A percentile compares a stretch with the other conserved stretches of the same genome.
phyloP scores from a whole-genome alignment of 2,113 vertebrate species.

The Trochalopteron elliotii region DNA sequence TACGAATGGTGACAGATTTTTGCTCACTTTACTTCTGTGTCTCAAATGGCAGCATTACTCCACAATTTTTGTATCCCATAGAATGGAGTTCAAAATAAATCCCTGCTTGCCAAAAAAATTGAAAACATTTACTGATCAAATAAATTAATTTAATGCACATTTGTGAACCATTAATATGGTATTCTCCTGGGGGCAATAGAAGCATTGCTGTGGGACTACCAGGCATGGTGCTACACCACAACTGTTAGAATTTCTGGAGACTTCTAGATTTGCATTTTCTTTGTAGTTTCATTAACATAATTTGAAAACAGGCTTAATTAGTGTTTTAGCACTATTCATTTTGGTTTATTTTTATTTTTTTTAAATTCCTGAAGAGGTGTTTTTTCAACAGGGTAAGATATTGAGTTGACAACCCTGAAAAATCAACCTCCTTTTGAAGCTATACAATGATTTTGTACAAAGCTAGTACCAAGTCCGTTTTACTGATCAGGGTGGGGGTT shows the following conservation, averaged over 20 bases:
- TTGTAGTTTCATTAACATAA: constrained; percentile 72
- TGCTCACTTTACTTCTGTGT: constrained; percentile 1
- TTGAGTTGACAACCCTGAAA: background rate
- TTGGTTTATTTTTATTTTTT: constrained; percentile 21
- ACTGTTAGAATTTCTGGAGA: constrained; percentile 62
- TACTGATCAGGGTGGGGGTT: background rate
- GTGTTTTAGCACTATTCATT: constrained; percentile 41
- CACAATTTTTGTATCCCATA: background rate
- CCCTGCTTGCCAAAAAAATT: background rate
- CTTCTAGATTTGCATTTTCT: constrained; percentile 69
- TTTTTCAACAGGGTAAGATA: background rate
- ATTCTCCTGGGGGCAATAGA: background rate
- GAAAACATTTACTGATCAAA: constrained; percentile 67
- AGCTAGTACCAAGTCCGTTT: background rate
- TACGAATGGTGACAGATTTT: background rate
- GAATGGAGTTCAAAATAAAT: constrained; percentile 13
- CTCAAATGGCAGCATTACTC: background rate
- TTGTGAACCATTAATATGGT: constrained; percentile 58
- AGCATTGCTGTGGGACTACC: constrained; percentile 49
- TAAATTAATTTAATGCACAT: constrained; percentile 63
- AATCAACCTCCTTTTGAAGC: background rate
- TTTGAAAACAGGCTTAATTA: constrained; percentile 68
- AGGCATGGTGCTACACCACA: constrained; percentile 45
- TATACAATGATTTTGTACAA: background rate
- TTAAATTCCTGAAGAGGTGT: background rate